Evolutionary conservation across 2,113 vertebrate genomes (phyloP), one percentile per base, ranked within the genome.

Genomic region (Corydoras sp.): DNA sequence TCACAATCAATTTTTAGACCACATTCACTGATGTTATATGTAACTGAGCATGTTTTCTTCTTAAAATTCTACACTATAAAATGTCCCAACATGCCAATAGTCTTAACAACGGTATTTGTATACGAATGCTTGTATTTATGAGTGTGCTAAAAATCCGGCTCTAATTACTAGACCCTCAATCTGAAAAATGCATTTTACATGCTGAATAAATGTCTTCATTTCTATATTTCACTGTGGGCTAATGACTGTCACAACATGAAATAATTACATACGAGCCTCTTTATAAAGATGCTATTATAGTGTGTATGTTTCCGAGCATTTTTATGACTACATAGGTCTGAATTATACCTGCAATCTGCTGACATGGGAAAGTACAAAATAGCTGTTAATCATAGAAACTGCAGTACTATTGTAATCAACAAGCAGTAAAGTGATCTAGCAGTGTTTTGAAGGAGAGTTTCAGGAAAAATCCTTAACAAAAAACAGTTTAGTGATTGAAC

Each of bases 271-370:
- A 65, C 62, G 29, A 64, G 48, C 61, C 60, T 60, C 58, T 72
- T 49, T 65, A 62, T 60, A n/a, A 58, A 76, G 69, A 66, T 62
- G 56, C 77, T 69, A 80, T 80, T 82, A 61, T 60, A 62, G 64
- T 15, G 54, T 77, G 24, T 49, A 54, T 74, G 68, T 62, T 67
- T n/a, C 55, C 15, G 35, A 63, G 59, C n/a, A 68, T 10, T 14
- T 29, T 72, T 68, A 80, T 76, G 72, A 81, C 35, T 67, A 65
- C 32, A 70, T 68, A 76, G 65, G 62, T 76, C 80, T 76, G 71
- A 77, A 85, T 84, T 76, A 79, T 65, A 74, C 73, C 62, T 59
- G 73, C 15, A 62, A 77, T 81, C 54, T 68, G 69, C 69, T 80
- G 73, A 81, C 73, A 80, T 55, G 71, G 35, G 49, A 74, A 78